Conservation (phyloP, 2,797 vertebrate genomes). For the Acanthurus lineatus region DNA sequence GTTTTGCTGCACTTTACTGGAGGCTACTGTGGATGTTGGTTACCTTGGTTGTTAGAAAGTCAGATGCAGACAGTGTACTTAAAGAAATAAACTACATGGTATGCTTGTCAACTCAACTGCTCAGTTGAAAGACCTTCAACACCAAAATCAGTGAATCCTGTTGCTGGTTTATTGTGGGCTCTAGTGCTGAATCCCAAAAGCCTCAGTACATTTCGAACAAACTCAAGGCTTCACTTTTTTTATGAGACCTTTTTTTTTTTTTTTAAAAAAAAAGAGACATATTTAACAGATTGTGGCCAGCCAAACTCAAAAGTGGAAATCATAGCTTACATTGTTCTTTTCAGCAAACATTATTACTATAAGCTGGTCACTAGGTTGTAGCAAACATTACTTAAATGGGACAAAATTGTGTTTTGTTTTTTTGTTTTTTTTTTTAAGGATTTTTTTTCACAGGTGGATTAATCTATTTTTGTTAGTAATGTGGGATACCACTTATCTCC, state of each 20-base stretch:
- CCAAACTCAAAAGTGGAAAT: background rate
- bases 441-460: no score
- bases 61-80: background rate
- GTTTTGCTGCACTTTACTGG: conserved; percentile 16
- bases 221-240: background rate
- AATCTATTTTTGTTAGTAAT: no score
- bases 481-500: no score
- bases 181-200: background rate
- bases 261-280: no score
- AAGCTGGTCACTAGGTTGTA: background rate
- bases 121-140: background rate
- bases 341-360: background rate
- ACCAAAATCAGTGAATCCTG: background rate
- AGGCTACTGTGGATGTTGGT: conserved; percentile 9
- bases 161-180: background rate
- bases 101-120: background rate
- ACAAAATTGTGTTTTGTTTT: no score
- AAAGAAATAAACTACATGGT: background rate
- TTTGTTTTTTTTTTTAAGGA: no score
- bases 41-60: conserved; percentile 4
- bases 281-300: no score
- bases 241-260: background rate
- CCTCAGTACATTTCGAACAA: background rate
- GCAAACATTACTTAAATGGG: background rate
- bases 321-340: background rate